Evolutionary conservation across 37 sponge, comb jelly and placozoan genomes (phyloP).

Genomic region (Ephydatia muelleri): DNA sequence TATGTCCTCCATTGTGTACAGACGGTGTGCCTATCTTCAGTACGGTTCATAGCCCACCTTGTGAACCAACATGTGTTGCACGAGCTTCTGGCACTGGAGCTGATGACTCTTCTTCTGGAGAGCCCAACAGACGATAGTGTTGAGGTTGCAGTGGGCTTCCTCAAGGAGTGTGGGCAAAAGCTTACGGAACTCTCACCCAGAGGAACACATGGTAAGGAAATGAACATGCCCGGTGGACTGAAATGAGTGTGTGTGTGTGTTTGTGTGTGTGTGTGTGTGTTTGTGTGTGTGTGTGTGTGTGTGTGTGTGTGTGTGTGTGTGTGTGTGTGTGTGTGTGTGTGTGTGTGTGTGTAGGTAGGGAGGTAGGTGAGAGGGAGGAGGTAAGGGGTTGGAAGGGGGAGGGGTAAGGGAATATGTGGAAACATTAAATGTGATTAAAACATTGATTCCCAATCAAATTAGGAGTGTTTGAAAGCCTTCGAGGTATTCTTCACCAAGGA

Average conservation of each 20-base stretch:
- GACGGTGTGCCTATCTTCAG: conserved; percentile 83
- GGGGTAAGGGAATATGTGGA: background rate
- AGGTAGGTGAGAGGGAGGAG: background rate
- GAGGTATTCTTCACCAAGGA: conserved; percentile 83
- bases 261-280: background rate
- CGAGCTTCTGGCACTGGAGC: conserved; percentile 92
- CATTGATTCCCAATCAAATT: background rate
- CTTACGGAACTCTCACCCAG: conserved; percentile 80
- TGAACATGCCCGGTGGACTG: too few species aligned
- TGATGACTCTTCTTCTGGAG: conserved; percentile 91
- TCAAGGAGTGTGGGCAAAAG: conserved; percentile 88
- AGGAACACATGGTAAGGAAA: conserved; percentile 62
- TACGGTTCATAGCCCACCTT: conserved; percentile 91
- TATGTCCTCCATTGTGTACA: background rate
- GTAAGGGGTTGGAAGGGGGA: background rate
- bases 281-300: background rate
- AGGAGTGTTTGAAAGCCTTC: conserved; percentile 89
- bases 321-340: background rate
- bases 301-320: background rate
- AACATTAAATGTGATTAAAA: too few species aligned
- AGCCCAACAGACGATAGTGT: conserved; percentile 94
- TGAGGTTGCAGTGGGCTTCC: conserved; percentile 90
- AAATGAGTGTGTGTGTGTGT: conserved; percentile 12
- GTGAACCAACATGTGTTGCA: conserved; percentile 94
- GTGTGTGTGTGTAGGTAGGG: background rate